Base-by-base conservation (phyloP, 2,113 vertebrate genomes). In the Pardalotus punctatus region DNA sequence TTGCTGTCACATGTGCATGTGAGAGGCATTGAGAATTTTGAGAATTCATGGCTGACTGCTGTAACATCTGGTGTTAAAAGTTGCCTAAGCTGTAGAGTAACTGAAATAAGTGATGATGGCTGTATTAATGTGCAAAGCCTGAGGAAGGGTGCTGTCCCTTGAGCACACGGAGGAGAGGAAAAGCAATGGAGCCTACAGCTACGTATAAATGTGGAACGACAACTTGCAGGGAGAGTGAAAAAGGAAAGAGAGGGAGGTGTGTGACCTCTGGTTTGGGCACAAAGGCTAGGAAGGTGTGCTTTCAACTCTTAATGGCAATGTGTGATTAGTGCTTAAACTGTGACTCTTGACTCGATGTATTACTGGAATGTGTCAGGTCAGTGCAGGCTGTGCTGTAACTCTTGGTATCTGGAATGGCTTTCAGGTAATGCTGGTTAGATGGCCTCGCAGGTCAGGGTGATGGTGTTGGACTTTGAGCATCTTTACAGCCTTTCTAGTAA, bases 121-220 rank as follows among this genome's bases (percentile, higher is more conserved):
- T 28, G 6, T 31, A 6, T 60, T 56, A 28, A 36, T 47, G n/a
- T 36, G 54, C 25, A 40, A 81, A 85, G 14, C 64, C 43, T 54
- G 57, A 62, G 27, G 42, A 61, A 61, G 20, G 7, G 3, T 67
- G 31, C 31, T 47, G 31, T 23, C 61, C 80, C 57, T 48, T 86
- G 62, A 54, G 43, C 13, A 89, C 8, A 17, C 29, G 50, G 64
- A 42, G 35, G 40, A 77, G 13, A 69, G 21, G 8, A 35, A 58
- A 56, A 81, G 24, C 24, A 79, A 21, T 14, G 6, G 47, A 95
- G 23, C 43, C 20, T 83, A 76, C 60, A 60, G 33, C 50, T 51
- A 0, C 0, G 1, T n/a, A 2, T 5, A 28, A 62, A 36, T 20
- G 35, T 22, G 22, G 25, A 64, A 57, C 12, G 25, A n/a, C 53